Base-by-base conservation (phyloP, 2,113 vertebrate species). In the Chauna torquata region DNA sequence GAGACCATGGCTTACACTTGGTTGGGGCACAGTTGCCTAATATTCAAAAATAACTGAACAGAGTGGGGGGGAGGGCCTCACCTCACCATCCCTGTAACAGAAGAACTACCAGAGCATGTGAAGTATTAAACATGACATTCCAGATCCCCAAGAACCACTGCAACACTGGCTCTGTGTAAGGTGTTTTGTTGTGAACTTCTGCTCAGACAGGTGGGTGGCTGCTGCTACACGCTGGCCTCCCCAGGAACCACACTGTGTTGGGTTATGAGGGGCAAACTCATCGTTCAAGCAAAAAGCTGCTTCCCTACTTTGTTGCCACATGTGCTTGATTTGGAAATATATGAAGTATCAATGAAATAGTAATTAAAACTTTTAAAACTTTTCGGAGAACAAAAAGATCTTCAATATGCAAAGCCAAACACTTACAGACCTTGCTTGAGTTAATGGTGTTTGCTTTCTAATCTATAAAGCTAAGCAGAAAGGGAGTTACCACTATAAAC, bases 401-500 rank as follows among this genome's bases (percentile, higher is more conserved):
- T 87, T 84, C 32, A 92, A 72, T 9, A 32, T 47, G 32, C 61
- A 90, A 84, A 64, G 3, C 0, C 86, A 87, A 25, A 34, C 11
- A 59, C 52, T 83, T 71, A 45, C 61, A 68, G 36, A 36, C 23
- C 19, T 52, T 66, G 59, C 55, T 62, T 55, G 61, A 28, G 4
- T 82, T 86, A 77, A 66, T 40, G 38, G 40, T 64, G 28, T 93
- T 79, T 91, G 52, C 77, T 76, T 92, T 92, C 57, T 71, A 19
- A 84, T 65, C 57, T 72, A 14, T 45, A 68, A 13, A 86, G 69
- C 2, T 1, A 84, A 93, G 28, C 32, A 32, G 58, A 95, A 65
- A 96, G 90, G 90, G 85, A 95, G 85, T 92, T 82, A 95, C 88
- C 70, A 88, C 82, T 42, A 66, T 83, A 95, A 96, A 95, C 82